Base-by-base conservation (phyloP, 2,797 vertebrate genomes). In the Lacerta agilis region DNA sequence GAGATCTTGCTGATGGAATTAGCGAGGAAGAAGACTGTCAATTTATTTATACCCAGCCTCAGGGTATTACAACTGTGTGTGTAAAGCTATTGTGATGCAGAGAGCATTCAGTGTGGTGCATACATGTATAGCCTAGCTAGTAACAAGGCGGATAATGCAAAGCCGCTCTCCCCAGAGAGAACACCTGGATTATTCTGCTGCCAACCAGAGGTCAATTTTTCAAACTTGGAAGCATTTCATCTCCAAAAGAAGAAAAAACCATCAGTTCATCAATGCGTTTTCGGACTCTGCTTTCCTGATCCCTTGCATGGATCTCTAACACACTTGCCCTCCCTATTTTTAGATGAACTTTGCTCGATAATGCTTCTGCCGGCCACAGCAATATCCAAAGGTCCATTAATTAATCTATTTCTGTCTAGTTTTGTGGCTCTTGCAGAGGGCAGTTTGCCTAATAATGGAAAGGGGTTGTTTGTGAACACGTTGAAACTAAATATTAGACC, bases 41-140 rank as follows among this genome's bases (percentile, higher is more conserved):
- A 91, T 94, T 94, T 96, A 96, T 95, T 96, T 96, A 96, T 95
- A 92, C 76, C 76, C 82, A 87, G 94, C 95, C 94, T 95, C 69
- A 77, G 94, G 94, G 91, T 88, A 95, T 88, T 93, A 85, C 82
- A 45, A 71, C 67, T 86, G 25, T 95, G 89, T 95, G 88, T 91
- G 73, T 93, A 94, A 94, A 94, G 89, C 89, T 94, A 81, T 83
- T 89, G 88, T 93, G 88, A 92, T 88, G 76, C 85, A 90, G 89
- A 89, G 93, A 95, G 92, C 79, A 87, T 83, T 69, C 45, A 86
- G 58, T 88, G 7, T 72, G n/a, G 61, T 73, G 36, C 82, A 79
- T 83, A 23, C 88, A 73, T 89, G 5, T 85, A 6, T 88, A 84
- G 77, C 87, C 87, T 67, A 86, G 91, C 87, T 91, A 73, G 81